Evolutionary conservation across 2,113 vertebrate species (phyloP).

Genomic region (Pterocles gutturalis): DNA sequence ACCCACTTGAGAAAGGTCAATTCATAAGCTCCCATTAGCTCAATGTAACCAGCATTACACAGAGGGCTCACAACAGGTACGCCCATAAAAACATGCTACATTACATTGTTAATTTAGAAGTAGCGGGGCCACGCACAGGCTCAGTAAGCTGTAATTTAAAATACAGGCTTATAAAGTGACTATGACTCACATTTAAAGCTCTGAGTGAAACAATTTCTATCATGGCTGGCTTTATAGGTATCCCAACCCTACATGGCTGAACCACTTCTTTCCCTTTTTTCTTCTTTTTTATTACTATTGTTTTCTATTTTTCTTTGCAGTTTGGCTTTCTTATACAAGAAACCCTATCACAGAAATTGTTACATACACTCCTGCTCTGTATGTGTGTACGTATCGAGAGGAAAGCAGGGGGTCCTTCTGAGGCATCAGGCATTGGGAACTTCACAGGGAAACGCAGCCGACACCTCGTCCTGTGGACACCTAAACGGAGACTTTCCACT

Average conservation of each 20-base stretch:
- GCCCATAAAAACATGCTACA: neutral
- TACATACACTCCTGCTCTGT: neutral
- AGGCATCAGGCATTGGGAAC: neutral
- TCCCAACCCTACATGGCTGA: neutral
- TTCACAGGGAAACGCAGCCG: neutral
- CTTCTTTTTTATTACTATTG: neutral
- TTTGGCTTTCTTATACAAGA: neutral
- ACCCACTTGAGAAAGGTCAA: neutral
- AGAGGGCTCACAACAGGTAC: neutral
- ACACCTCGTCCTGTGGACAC: neutral
- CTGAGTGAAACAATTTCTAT: neutral
- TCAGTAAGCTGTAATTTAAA: neutral
- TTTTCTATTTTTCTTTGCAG: neutral
- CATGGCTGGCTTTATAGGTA: neutral
- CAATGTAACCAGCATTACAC: neutral
- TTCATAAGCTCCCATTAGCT: neutral
- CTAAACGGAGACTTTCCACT: neutral
- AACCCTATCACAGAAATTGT: neutral
- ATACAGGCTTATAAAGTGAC: neutral
- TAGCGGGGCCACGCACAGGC: neutral
- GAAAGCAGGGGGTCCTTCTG: neutral
- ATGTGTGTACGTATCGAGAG: rapidly evolving
- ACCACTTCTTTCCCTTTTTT: neutral
- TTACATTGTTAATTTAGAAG: neutral
- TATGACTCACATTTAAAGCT: neutral